Percentiles rank a stretch among this genome's conserved stretches.
phyloP scores from a whole-genome alignment of 1,140 invertebrate genomes.

The Geopemphigus sp. region DNA sequence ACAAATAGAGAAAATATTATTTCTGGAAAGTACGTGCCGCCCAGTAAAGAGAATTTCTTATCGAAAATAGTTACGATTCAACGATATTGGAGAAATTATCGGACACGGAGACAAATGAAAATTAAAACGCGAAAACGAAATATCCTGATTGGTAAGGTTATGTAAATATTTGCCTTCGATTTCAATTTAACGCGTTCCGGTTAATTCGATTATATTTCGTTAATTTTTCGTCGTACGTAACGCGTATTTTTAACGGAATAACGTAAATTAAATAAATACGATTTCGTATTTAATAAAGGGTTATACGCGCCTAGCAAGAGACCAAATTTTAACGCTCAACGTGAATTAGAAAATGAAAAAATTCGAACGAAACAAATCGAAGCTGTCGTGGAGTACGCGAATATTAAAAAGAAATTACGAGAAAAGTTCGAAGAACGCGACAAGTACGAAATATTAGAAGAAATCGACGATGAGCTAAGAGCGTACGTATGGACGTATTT shows the following conservation, averaged over 20 bases:
- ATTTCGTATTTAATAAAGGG: neutral
- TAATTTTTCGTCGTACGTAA: too few relatives aligned
- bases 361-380: neutral
- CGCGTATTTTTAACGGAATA: too few relatives aligned
- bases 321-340: neutral
- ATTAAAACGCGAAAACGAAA: neutral
- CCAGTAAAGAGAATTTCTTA: neutral
- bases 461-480: constrained; percentile 16
- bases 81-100: constrained; percentile 23
- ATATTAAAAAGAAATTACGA: neutral
- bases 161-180: too few relatives aligned
- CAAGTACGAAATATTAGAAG: constrained; percentile 3
- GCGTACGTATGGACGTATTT: constrained; percentile 8
- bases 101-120: neutral
- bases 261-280: neutral
- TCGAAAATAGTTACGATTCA: neutral
- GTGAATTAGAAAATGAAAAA: neutral
- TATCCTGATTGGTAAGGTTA: neutral
- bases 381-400: neutral
- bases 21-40: neutral
- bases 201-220: too few relatives aligned
- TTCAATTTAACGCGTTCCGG: too few relatives aligned
- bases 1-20: constrained; percentile 22
- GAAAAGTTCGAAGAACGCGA: neutral
- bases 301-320: neutral